Percentiles rank a stretch among this genome's conserved stretches.
These are phyloP conservation scores for Gallinago jamesoni DNA, from an alignment of 2,113 vertebrate genomes.

Conservation along the genomic window DNA sequence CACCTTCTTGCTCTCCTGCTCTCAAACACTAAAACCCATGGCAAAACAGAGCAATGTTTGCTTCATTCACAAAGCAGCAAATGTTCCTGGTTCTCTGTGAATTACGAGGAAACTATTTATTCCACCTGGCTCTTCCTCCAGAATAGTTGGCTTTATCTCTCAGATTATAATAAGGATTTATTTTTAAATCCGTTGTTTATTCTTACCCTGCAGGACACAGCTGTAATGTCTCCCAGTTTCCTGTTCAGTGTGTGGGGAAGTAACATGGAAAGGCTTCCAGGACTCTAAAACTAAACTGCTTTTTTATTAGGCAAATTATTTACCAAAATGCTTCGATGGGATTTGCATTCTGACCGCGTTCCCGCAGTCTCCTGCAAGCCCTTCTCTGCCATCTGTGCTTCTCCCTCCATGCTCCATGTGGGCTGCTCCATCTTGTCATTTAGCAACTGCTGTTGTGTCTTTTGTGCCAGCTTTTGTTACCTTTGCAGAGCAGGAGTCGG, in stretches of 20 bases:
- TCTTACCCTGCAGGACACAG: not conserved
- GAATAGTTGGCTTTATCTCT: not conserved
- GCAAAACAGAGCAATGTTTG: not conserved
- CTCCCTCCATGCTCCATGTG: conserved; percentile 13
- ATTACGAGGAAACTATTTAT: not conserved
- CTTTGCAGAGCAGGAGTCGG: not conserved
- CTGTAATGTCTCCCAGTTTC: not conserved
- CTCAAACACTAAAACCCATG: not conserved
- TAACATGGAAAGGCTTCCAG: not conserved
- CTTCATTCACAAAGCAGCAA: not conserved
- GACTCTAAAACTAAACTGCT: not conserved
- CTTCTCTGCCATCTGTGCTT: conserved; percentile 58
- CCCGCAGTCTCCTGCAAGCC: conserved; percentile 18
- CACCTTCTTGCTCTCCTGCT: not conserved
- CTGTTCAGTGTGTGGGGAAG: rapidly evolving
- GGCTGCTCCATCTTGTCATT: conserved; percentile 52
- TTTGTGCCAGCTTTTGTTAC: conserved; percentile 44
- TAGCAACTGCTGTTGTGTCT: conserved; percentile 40
- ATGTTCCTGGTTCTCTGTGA: not conserved
- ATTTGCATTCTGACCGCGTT: conserved; percentile 33
- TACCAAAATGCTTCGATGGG: not conserved
- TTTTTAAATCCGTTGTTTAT: not conserved
- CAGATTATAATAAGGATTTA: not conserved
- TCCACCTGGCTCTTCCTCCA: not conserved
- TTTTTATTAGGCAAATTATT: not conserved